Evolutionary conservation across 2,113 vertebrate species (phyloP), one percentile per base, ranked within the genome.

Genomic region (Craseonycteris thonglongyai): DNA sequence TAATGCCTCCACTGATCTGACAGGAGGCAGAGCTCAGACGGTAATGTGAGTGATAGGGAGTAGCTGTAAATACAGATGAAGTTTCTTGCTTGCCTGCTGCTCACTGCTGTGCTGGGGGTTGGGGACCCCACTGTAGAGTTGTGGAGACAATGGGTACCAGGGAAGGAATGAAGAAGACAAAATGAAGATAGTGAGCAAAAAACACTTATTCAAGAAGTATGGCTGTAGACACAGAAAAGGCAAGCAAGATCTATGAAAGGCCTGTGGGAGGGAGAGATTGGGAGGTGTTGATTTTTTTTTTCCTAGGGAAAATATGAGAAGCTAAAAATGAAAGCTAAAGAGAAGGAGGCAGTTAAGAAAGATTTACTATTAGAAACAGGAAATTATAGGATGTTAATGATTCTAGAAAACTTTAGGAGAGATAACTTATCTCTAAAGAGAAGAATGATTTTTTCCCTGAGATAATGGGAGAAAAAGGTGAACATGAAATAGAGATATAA

Each of bases 351-450:
- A 49, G 40, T 26, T 66, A n/a, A n/a, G 19, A 42, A 56, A 49
- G 28, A 45, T 82, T 65, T 93, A 59, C 14, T 81, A 42, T 88
- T 54, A 89, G 10, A 42, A 93, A 89, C 40, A 88, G 61, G 30
- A 76, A 88, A 59, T 82, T 54, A 14, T 59, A 16, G 45, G 51
- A 88, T 22, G 51, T 35, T 76, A 51, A 76, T 61, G n/a, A 18
- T 51, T 54, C 54, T 88, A 76, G 76, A 18, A 74, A 88, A 18
- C 22, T 82, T 82, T 82, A 6, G 35, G 51, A 83, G 35, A 95
- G 42, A 95, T 82, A 88, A 61, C 22, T 63, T 69, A 76, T 35
- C 59, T 87, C 40, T 92, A 51, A 95, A 24, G 89, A 87, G 75
- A 76, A 75, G 24, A 83, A 61, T 80, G 38, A 80, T 42, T 88